Base-by-base conservation (phyloP, 2,888 invertebrate species). In the Perithous albicinctus region DNA sequence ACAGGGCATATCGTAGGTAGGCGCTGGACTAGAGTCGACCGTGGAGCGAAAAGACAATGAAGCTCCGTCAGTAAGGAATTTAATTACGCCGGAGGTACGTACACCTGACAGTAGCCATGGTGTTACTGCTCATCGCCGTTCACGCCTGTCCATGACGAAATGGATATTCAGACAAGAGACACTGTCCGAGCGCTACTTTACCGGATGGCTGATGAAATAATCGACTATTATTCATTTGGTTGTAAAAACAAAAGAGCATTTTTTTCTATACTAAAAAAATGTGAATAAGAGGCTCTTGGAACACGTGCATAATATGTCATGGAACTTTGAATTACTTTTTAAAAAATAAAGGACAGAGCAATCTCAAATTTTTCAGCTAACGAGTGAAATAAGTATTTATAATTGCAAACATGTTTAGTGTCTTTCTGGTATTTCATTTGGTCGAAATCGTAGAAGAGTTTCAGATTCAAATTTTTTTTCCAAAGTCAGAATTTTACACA, bases 51-150 rank as follows among this genome's bases (percentile, higher is more conserved):
- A 48, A 63, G 76, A 81, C 75, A 75, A 80, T 80, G 61, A 38
- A 61, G 69, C 51, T 15, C 41, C 69, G 41, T 70, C 26, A 43
- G 32, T 69, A 80, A 75, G 63, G 69, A 75, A 80, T 80, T 66
- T 75, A 75, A 75, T 80, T 69, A 80, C 79, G 41, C 56, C 54
- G 69, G 69, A 70, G 54, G 67, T 35, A 35, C 18, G 38, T 67
- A 67, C 35, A 48, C 35, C 18, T 26, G 23, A 23, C 10, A 12
- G 29, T 59, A 35, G 12, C 41, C 63, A 54, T 51, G 35, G 54
- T 20, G 20, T 26, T 54, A 41, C 38, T 5, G 3, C 46, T 18
- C 66, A 8, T 18, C 20, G 20, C 6, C 20, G 48, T 20, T 10
- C 48, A 12, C 48, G 48, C 32, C 12, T 12, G 48, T 48, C 32